Conservation (phyloP, 2,888 invertebrate species). For the Arctia plantaginis region DNA sequence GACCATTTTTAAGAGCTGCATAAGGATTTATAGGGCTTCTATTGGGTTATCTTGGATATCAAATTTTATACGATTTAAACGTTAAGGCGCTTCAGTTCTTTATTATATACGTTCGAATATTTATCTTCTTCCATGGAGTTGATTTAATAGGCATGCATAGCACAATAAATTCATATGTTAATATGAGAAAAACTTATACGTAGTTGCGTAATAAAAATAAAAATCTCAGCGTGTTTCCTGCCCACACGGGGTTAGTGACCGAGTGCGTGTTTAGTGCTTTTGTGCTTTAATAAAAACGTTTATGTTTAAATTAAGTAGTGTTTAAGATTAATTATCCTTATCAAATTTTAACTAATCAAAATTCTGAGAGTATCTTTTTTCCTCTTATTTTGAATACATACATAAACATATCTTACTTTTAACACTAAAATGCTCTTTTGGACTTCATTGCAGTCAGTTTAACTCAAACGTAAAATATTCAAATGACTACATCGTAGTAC, state of each 20-base stretch:
- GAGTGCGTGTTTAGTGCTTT: constrained; percentile 39
- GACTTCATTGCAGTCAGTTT: not conserved
- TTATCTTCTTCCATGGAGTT: constrained; percentile 26
- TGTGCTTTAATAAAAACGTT: constrained; percentile 41
- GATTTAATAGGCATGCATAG: constrained; percentile 43
- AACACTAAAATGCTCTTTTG: not conserved
- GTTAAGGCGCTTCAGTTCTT: constrained; percentile 24
- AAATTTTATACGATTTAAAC: constrained; percentile 23
- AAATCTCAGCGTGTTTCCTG: constrained; percentile 52
- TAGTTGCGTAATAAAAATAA: constrained; percentile 55
- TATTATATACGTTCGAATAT: constrained; percentile 23
- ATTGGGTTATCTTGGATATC: constrained; percentile 14
- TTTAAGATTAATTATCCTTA: constrained; percentile 52
- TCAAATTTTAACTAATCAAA: constrained; percentile 38
- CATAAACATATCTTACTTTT: not conserved
- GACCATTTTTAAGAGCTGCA: not conserved
- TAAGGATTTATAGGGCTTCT: not conserved
- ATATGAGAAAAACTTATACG: constrained; percentile 49
- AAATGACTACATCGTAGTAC: not conserved
- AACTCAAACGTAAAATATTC: not conserved
- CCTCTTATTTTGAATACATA: not conserved
- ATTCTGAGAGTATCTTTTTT: constrained; percentile 16
- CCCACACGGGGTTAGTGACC: constrained; percentile 51
- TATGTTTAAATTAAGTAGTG: constrained; percentile 49
- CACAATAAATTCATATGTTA: constrained; percentile 48